phyloP scores from a whole-genome alignment of 2,113 vertebrate genomes.

The Oplegnathus fasciatus region DNA sequence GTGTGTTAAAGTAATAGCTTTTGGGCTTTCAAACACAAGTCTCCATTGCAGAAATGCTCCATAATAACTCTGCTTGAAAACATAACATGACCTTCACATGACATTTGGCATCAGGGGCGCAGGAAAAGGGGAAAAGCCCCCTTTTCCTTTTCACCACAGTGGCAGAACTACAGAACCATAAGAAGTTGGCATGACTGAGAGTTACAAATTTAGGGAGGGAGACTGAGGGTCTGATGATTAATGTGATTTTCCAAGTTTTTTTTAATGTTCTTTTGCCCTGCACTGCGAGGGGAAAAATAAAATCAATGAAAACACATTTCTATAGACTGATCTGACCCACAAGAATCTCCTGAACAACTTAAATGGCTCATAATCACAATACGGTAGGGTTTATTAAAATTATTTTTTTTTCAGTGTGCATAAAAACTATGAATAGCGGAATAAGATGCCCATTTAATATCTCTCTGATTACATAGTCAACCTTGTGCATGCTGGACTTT shows the following conservation, averaged over 20 bases:
- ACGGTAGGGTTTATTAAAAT: background rate
- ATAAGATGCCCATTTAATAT: background rate
- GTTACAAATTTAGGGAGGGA: background rate
- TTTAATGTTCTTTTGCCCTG: conserved; percentile 2
- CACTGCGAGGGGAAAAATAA: background rate
- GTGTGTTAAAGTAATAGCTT: conserved; percentile 2
- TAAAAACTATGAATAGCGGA: background rate
- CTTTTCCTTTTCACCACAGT: background rate
- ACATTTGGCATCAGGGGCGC: background rate
- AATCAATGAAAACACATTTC: conserved; percentile 18
- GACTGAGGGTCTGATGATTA: conserved; percentile 14
- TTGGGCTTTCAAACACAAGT: background rate
- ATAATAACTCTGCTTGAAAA: background rate
- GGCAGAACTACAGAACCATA: background rate
- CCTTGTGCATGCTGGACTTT: background rate
- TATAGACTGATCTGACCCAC: conserved; percentile 7
- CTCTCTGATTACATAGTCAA: background rate
- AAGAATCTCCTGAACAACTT: conserved; percentile 6
- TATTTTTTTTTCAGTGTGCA: background rate
- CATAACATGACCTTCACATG: background rate
- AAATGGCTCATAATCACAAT: conserved; percentile 19
- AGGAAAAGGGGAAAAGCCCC: background rate
- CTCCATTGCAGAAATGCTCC: background rate
- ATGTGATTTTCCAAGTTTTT: conserved; percentile 5
- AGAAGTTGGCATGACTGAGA: background rate